These are phyloP conservation scores for Blera fallax DNA, from an alignment of 2,888 invertebrate genomes.

Conservation along the genomic window DNA sequence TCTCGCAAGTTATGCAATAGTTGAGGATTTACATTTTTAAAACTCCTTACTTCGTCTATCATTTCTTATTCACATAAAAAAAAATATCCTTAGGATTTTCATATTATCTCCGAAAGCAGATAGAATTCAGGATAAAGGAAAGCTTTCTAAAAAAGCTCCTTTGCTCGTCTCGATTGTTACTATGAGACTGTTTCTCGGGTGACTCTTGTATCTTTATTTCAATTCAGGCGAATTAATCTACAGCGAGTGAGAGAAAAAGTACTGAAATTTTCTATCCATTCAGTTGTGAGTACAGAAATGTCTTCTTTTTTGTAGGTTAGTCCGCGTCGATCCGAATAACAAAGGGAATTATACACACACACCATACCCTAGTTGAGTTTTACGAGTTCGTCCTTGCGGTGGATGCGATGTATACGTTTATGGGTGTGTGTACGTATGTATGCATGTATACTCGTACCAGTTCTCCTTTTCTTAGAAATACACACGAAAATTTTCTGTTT, in stretches of 20 bases:
- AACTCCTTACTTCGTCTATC: neutral
- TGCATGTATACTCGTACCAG: neutral
- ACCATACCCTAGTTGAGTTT: neutral
- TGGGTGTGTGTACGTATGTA: neutral
- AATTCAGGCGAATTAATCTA: slow-evolving; percentile 42
- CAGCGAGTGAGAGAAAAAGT: neutral
- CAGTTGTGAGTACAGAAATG: neutral
- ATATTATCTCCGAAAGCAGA: neutral
- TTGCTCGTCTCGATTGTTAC: neutral
- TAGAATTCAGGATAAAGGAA: neutral
- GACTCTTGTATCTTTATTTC: neutral
- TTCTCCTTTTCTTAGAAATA: neutral
- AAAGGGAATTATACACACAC: slow-evolving; percentile 4
- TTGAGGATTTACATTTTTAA: neutral
- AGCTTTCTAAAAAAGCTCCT: slow-evolving; percentile 22
- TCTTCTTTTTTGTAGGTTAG: slow-evolving; percentile 11
- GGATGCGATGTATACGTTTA: neutral
- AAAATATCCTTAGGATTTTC: neutral
- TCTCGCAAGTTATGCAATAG: slow-evolving; percentile 29
- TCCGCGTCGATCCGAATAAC: slow-evolving; percentile 19
- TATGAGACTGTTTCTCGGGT: slow-evolving; percentile 1
- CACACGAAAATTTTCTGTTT: slow-evolving; percentile 29
- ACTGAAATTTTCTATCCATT: neutral
- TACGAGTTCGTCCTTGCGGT: slow-evolving; percentile 30
- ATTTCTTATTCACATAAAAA: neutral